These are phyloP conservation scores for Gastrophysa polygoni DNA, from an alignment of 2,888 invertebrate genomes.

Conservation along the genomic window DNA sequence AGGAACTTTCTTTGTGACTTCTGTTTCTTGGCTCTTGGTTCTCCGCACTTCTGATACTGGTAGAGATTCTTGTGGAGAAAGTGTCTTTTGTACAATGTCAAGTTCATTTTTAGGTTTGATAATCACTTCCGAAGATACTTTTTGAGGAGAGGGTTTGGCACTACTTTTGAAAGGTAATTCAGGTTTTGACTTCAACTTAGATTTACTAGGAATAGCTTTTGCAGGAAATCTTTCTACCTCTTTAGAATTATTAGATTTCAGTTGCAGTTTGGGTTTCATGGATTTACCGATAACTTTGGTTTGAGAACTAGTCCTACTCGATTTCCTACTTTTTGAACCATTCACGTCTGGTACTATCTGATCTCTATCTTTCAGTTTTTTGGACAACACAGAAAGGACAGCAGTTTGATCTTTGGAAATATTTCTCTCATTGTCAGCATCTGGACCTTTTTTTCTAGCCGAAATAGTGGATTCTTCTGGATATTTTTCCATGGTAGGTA, in stretches of 20 bases:
- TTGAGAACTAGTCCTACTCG: constrained; percentile 38
- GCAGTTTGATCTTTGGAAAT: constrained; percentile 25
- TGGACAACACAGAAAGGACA: constrained; percentile 1
- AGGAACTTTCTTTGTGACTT: constrained; percentile 58
- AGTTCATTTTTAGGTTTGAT: constrained; percentile 29
- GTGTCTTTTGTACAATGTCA: neutral
- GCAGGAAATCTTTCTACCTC: constrained; percentile 33
- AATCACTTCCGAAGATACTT: constrained; percentile 36
- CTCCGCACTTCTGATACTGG: constrained; percentile 60
- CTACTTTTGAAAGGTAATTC: constrained; percentile 27
- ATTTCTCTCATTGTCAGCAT: constrained; percentile 30
- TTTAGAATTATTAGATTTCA: constrained; percentile 7
- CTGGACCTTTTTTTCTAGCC: neutral
- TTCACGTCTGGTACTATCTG: constrained; percentile 58
- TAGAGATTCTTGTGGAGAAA: constrained; percentile 59
- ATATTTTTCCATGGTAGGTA: neutral
- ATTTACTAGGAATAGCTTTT: constrained; percentile 32
- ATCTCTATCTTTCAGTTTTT: constrained; percentile 54
- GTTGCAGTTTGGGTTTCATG: constrained; percentile 13
- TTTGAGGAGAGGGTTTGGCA: constrained; percentile 35
- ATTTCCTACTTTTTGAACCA: constrained; percentile 42
- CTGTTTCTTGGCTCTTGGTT: constrained; percentile 68
- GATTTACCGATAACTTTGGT: constrained; percentile 26
- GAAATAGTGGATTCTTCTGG: constrained; percentile 14
- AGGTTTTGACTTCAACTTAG: constrained; percentile 45